Evolutionary conservation across 1,140 invertebrate genomes (phyloP), one percentile per base, ranked within the genome.

Genomic region (Diachasmimorpha longicaudata): DNA sequence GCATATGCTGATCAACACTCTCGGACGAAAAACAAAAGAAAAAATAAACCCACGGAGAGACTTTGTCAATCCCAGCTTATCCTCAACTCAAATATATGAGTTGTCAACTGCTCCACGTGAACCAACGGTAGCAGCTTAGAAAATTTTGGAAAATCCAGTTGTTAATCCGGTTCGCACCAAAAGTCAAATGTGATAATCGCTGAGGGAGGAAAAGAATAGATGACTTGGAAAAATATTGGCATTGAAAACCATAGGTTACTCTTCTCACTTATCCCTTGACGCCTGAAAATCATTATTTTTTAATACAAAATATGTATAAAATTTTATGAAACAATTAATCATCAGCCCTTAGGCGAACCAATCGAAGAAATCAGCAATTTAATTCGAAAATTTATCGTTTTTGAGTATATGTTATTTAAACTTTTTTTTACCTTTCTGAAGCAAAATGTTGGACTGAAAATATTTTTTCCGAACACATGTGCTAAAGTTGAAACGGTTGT

Each of bases 221-320:
- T 42, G 9, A 1, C 9, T 9, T 42, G 39, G 9, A 37, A 72
- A 48, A 72, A 72, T 52, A 31, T 72, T 72, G 23, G 13, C 36
- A 11, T 10, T 72, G 70, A 72, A 72, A 72, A 72, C 70, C 10
- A 72, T 72, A 19, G 23, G 44, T 21, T 42, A 42, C 39, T 42
- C 11, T 42, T 42, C 3, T 42, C 31, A 42, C 11, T 42, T 42
- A 4, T 42, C 39, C 11, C 13, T 10, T 42, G 31, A 31, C 6
- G 6, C 31, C 2, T 31, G 6, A 2, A 31, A 3, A 31, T 31
- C 2, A 31, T 31, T 31, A 31, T 31, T 6, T 31, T 31, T 31
- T 31, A 31, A 31, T 31, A 31, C 6, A 6, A 31, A 31, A 31
- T 31, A 3, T 31, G 6, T 3, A 3, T 31, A 3, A 31, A 31